Base-by-base conservation (phyloP, 1,140 invertebrate genomes). In the Drosophila lacteicornis region DNA sequence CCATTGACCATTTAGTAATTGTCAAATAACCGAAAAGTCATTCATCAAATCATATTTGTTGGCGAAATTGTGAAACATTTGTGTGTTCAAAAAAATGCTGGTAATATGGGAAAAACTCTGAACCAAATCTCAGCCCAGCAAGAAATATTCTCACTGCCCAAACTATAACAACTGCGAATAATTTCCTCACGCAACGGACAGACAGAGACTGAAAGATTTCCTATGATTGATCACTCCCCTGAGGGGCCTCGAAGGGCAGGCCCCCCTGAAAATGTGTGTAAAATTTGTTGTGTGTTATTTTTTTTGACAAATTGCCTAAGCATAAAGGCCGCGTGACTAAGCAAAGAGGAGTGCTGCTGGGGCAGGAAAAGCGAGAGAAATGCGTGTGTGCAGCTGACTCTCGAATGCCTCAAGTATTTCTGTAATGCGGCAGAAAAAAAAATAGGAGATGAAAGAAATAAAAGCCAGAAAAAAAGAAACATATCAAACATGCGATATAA, bases 191-290 rank as follows among this genome's bases (percentile, higher is more conserved):
- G 59, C 79, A 59, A 61, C 47, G 49, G 33, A 50, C 45, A 49
- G 51, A 57, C 30, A 33, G 19, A 5, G 30, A 59, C 69, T 59
- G 30, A 73, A 71, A 60, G 67, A 73, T 59, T 65, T 62, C 22
- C 19, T 43, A 90, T 90, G 85, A 90, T 90, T 90, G 85, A 90
- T 90, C 85, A 90, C 85, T 90, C 85, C 85, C 85, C 75, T 77
- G 78, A 90, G 85, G 85, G 65, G 73, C 27, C 38, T 73, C 19
- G 4, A 73, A 73, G 69, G 69, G 69, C 69, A 49, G 46, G 53
- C 67, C 67, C 65, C 27, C 69, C 51, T 71, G 62, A 68, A 69
- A 69, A 56, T 68, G 67, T 71, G 53, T 73, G 69, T 73, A 73
- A 60, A 73, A 73, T 80, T 62, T 75, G 63, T 51, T 82, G 53